Conservation (phyloP, 2,888 invertebrate species). For the Lumbricus terrestris region DNA sequence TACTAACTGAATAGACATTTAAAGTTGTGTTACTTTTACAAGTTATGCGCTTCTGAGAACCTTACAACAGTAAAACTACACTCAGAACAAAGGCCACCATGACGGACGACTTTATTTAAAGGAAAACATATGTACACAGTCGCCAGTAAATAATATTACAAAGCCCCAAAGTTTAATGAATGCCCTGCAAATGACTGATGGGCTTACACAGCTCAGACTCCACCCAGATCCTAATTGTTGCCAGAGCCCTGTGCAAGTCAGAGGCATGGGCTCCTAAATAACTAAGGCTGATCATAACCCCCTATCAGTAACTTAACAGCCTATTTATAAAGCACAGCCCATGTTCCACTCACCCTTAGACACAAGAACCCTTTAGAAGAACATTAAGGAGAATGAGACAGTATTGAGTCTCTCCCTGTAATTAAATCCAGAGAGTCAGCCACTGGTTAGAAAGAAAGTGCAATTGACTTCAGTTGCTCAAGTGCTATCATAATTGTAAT, state of each 20-base stretch:
- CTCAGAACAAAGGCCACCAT: background rate
- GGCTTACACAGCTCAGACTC: background rate
- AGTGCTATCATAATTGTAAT: no score
- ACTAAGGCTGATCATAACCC: background rate
- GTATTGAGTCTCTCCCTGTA: background rate
- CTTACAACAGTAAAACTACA: background rate
- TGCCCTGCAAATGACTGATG: background rate
- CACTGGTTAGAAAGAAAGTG: background rate
- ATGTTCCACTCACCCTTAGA: background rate
- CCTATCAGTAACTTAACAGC: background rate
- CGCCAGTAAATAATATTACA: background rate
- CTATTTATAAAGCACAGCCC: background rate
- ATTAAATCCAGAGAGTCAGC: background rate
- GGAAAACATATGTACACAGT: background rate
- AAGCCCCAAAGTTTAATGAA: background rate
- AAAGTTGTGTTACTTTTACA: background rate
- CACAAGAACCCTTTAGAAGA: background rate
- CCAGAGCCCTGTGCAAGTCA: no score
- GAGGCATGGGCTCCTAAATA: no score
- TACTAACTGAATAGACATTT: background rate
- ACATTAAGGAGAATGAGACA: background rate
- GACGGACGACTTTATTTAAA: background rate
- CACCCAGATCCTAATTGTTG: background rate
- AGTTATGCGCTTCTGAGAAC: background rate
- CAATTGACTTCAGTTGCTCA: no score